A percentile compares a stretch with the other conserved stretches of the same genome.
phyloP scores from a whole-genome alignment of 2,113 vertebrate species.

The Mirza zaza region DNA sequence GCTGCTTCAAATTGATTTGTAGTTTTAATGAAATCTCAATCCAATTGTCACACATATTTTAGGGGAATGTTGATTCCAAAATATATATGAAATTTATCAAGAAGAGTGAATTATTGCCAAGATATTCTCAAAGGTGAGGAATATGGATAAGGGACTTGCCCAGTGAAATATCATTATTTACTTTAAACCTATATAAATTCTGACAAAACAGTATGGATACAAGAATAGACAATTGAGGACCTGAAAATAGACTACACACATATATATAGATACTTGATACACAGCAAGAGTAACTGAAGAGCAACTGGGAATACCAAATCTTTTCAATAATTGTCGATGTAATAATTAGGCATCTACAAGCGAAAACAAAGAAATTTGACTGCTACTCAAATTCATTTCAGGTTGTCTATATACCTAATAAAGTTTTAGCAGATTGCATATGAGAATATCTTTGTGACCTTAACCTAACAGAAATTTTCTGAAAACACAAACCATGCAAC shows the following conservation, averaged over 20 bases:
- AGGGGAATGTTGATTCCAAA: background rate
- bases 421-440: background rate
- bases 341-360: background rate
- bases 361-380: background rate
- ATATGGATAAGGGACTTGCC: background rate
- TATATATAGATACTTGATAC: background rate
- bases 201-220: background rate
- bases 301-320: background rate
- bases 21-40: background rate
- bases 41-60: background rate
- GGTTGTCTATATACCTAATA: background rate
- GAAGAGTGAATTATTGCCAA: background rate
- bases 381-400: background rate
- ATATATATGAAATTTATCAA: background rate
- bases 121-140: background rate
- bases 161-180: background rate
- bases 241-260: background rate
- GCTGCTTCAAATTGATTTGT: background rate
- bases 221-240: background rate
- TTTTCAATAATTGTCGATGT: background rate
- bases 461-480: background rate
- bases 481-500: background rate
- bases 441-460: background rate
- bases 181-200: background rate
- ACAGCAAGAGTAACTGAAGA: background rate